Base-by-base conservation (phyloP, 1,140 invertebrate species). In the Harpegnathos saltator region DNA sequence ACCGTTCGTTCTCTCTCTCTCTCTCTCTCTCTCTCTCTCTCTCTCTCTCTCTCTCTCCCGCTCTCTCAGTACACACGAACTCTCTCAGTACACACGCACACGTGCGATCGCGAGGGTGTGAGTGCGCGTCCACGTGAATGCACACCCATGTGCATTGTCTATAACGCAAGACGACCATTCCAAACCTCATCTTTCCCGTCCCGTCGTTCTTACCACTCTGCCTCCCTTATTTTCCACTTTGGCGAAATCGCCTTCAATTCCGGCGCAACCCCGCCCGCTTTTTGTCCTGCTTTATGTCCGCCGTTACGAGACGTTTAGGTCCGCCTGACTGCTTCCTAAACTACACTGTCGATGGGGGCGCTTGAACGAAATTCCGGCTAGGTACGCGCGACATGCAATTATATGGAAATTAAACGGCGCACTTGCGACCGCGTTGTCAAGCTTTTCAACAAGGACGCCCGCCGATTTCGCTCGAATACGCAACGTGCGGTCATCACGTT, bases 151-250 rank as follows among this genome's bases (percentile, higher is more conserved):
- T 33, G 65, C 75, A 62, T 80, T 72, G 65, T 52, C 66, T 69
- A 65, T 62, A 78, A 63, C 58, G 62, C 19, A 14, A 72, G 14
- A 63, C 56, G 52, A 56, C 66, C 62, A 68, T 78, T 78, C 73
- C 33, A 56, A 72, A 71, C 22, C 75, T 84, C 75, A 84, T 84
- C 61, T 81, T 66, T 68, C 14, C 33, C 33, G 38, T 82, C 69
- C 52, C 52, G 24, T 24, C 24, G 24, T 69, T 72, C 68, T 15
- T 81, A 65, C 65, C 33, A 50, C 48, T 52, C 48, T 52, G 44
- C 17, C 58, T 44, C 29, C n/a, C 44, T 82, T 84, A 73, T 66
- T 82, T 84, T 82, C 61, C 58, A 82, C 52, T 73, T 82, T 82
- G 44, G 52, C 68, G 38, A 73, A 72, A 84, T 82, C 58, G 61